phyloP scores from a whole-genome alignment of 1,140 invertebrate genomes.

The Drosophila ananassae region DNA sequence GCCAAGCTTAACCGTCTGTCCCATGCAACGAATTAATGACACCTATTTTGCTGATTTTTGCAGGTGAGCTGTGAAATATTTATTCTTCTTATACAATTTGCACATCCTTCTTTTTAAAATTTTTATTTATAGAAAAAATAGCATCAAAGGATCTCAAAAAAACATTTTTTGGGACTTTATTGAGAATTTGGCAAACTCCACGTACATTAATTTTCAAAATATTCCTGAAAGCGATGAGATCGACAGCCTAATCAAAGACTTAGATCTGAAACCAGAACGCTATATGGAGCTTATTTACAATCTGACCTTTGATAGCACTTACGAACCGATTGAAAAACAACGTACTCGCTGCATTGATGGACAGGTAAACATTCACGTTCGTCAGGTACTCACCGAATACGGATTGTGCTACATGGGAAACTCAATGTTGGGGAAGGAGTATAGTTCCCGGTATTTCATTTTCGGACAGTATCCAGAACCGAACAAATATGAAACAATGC shows the following conservation, averaged over 20 bases:
- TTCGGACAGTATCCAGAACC: conserved; percentile 61
- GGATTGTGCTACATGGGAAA: conserved; percentile 78
- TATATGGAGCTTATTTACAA: conserved; percentile 81
- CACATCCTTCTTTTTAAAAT: too few species aligned
- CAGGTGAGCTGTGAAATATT: conserved; percentile 62
- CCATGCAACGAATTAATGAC: conserved; percentile 84
- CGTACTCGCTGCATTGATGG: conserved; percentile 58
- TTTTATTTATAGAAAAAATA: conserved; percentile 16
- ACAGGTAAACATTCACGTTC: conserved; percentile 41
- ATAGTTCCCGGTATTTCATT: conserved; percentile 62
- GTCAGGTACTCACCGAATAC: conserved; percentile 77
- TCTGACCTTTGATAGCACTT: conserved; percentile 64
- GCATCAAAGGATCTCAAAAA: conserved; percentile 38
- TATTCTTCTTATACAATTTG: too few species aligned
- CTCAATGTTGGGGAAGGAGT: conserved; percentile 50
- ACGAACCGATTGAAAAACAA: conserved; percentile 38
- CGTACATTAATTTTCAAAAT: conserved; percentile 74
- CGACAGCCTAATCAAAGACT: conserved; percentile 43
- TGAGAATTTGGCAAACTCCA: conserved; percentile 79
- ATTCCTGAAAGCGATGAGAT: conserved; percentile 59
- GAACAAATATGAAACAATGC: conserved; percentile 22
- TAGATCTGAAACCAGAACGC: conserved; percentile 56
- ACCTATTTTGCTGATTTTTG: conserved; percentile 83
- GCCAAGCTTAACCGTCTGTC: conserved; percentile 86
- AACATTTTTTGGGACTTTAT: conserved; percentile 62